Percentiles rank a stretch among this genome's conserved stretches.
phyloP scores from a whole-genome alignment of 2,113 vertebrate species.

The Nothobranchius kuhntae region DNA sequence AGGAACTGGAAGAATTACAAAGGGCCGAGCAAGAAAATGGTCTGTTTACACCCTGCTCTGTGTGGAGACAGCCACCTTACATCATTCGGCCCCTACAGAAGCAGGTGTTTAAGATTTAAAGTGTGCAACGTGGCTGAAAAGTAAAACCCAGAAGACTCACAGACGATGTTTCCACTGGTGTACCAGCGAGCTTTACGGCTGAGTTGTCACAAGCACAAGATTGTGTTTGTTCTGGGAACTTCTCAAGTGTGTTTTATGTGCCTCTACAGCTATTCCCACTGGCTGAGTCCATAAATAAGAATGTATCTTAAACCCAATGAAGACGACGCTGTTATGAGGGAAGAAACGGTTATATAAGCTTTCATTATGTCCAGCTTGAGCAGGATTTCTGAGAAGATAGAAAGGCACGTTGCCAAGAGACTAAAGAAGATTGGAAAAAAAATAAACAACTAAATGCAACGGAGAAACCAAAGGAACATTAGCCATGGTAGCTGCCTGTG shows the following conservation, averaged over 20 bases:
- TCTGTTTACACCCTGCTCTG: background rate
- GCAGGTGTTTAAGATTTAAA: slow-evolving; percentile 25
- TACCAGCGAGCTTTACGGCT: background rate
- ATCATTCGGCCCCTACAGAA: slow-evolving; percentile 5
- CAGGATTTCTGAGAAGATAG: too few relatives aligned
- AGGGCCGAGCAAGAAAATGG: slow-evolving; percentile 9
- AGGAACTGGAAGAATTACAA: slow-evolving; percentile 54
- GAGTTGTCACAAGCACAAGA: slow-evolving; percentile 39
- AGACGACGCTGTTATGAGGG: too few relatives aligned
- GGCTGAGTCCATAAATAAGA: slow-evolving; percentile 13
- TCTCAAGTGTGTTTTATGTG: slow-evolving; percentile 17
- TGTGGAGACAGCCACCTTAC: slow-evolving; percentile 14
- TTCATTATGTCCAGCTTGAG: too few relatives aligned
- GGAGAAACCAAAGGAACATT: too few relatives aligned
- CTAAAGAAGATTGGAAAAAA: too few relatives aligned
- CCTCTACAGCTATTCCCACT: slow-evolving; percentile 25
- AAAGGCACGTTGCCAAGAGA: too few relatives aligned
- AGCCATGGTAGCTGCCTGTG: too few relatives aligned
- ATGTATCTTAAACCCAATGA: background rate
- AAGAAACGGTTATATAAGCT: too few relatives aligned
- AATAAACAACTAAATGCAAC: too few relatives aligned
- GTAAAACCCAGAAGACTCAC: slow-evolving; percentile 1
- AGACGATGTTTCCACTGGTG: background rate
- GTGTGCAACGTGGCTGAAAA: background rate
- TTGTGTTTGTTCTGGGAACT: slow-evolving; percentile 12